Percentiles rank a stretch among this genome's conserved stretches.
Conservation (phyloP, 2,888 invertebrate genomes). For the Drosophila atripex region DNA sequence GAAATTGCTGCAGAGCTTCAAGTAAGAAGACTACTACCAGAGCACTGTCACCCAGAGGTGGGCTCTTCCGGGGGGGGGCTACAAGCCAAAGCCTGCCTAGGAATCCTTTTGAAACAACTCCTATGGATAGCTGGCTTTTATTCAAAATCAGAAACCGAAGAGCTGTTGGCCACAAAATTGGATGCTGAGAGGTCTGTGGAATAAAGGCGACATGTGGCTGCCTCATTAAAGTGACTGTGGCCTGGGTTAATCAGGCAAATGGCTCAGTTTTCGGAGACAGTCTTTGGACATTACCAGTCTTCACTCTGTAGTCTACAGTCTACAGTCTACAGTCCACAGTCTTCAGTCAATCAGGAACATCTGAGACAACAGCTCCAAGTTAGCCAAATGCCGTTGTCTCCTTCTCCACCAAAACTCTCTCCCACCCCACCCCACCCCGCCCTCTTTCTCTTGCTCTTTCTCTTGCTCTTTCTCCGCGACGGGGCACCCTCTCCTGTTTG, state of each 20-base stretch:
- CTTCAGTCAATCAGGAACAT: slow-evolving; percentile 66
- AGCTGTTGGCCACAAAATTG: neutral
- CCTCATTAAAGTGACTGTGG: slow-evolving; percentile 66
- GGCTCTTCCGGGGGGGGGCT: too few relatives aligned
- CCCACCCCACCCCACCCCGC: neutral
- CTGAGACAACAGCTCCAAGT: slow-evolving; percentile 36
- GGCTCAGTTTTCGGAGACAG: slow-evolving; percentile 6
- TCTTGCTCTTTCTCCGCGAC: neutral
- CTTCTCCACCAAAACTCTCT: neutral
- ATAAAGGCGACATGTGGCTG: slow-evolving; percentile 55
- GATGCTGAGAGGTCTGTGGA: neutral
- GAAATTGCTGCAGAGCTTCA: neutral
- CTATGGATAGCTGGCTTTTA: too few relatives aligned
- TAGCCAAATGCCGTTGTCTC: slow-evolving; percentile 60
- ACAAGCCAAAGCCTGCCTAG: too few relatives aligned
- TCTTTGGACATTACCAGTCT: slow-evolving; percentile 36
- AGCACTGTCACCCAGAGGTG: neutral
- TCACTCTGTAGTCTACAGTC: slow-evolving; percentile 6
- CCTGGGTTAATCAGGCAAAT: slow-evolving; percentile 63
- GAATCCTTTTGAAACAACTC: too few relatives aligned
- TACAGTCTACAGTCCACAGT: slow-evolving; percentile 13
- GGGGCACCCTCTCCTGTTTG: slow-evolving; percentile 6
- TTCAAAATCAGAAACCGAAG: neutral
- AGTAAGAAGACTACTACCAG: neutral
- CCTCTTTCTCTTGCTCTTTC: slow-evolving; percentile 8